Evolutionary conservation across 1,140 invertebrate species (phyloP).

Genomic region (Wasmannia auropunctata): DNA sequence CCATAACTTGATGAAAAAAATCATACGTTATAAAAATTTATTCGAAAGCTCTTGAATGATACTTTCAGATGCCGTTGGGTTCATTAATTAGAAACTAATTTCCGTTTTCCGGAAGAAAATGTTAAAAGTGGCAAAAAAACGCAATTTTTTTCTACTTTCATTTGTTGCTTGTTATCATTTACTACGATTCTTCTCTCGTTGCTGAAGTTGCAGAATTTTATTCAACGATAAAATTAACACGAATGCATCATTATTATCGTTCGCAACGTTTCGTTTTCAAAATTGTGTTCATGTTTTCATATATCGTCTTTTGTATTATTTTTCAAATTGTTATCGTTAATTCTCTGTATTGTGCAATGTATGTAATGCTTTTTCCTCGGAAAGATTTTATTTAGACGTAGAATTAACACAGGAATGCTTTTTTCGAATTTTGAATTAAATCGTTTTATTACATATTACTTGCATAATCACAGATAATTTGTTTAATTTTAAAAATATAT

Average conservation of each 20-base stretch:
- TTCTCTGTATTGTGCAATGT: background rate
- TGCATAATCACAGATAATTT: background rate
- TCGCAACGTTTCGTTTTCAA: background rate
- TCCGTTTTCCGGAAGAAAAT: no score
- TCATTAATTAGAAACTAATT: no score
- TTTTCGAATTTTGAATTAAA: background rate
- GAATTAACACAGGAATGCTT: background rate
- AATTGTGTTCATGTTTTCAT: background rate
- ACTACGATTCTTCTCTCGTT: background rate
- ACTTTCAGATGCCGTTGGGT: no score
- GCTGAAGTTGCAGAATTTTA: background rate
- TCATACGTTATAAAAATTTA: no score
- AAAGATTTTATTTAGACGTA: background rate
- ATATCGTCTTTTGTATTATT: background rate
- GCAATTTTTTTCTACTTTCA: background rate
- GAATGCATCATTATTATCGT: background rate
- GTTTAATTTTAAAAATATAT: background rate
- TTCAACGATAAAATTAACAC: background rate
- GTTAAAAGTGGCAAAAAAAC: no score
- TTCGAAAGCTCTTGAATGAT: no score
- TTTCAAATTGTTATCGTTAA: background rate
- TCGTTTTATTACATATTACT: background rate
- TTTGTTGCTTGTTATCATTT: background rate
- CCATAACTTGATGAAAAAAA: no score
- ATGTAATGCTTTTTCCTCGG: background rate